Percentiles rank a stretch among this genome's conserved stretches.
phyloP scores from a whole-genome alignment of 2,113 vertebrate genomes.

The Etia nguti region DNA sequence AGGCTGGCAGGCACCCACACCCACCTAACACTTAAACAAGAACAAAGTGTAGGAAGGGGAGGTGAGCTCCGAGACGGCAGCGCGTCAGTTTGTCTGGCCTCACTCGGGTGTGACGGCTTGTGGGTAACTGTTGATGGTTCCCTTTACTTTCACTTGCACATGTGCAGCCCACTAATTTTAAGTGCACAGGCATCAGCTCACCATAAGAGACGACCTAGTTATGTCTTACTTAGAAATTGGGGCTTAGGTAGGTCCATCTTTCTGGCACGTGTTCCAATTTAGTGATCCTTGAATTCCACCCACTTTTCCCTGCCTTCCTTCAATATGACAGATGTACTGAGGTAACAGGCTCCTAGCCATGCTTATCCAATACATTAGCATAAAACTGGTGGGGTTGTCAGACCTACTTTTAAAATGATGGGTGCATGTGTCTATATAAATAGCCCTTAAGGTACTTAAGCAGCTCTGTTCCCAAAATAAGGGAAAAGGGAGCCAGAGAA shows the following conservation, averaged over 20 bases:
- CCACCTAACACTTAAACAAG: slow-evolving; percentile 23
- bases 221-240: not conserved
- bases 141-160: not conserved
- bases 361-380: slow-evolving; percentile 29
- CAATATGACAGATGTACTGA: not conserved
- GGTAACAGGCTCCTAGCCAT: not conserved
- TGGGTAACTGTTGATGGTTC: not conserved
- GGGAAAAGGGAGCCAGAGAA: not conserved
- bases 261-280: not conserved
- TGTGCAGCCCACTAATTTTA: not conserved
- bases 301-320: not conserved
- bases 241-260: not conserved
- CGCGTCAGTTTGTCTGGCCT: slow-evolving; percentile 21
- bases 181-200: not conserved
- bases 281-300: not conserved
- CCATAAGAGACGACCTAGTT: slow-evolving; percentile 3
- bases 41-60: not conserved
- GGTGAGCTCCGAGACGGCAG: not conserved
- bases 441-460: not conserved
- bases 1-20: not conserved
- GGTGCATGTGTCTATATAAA: not conserved
- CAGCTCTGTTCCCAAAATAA: not conserved
- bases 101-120: slow-evolving; percentile 26
- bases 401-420: slow-evolving; percentile 38
- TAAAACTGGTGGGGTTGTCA: slow-evolving; percentile 12